Percentiles rank a stretch among this genome's conserved stretches.
phyloP scores from a whole-genome alignment of 2,888 invertebrate genomes.

The Calliphora vomitoria region DNA sequence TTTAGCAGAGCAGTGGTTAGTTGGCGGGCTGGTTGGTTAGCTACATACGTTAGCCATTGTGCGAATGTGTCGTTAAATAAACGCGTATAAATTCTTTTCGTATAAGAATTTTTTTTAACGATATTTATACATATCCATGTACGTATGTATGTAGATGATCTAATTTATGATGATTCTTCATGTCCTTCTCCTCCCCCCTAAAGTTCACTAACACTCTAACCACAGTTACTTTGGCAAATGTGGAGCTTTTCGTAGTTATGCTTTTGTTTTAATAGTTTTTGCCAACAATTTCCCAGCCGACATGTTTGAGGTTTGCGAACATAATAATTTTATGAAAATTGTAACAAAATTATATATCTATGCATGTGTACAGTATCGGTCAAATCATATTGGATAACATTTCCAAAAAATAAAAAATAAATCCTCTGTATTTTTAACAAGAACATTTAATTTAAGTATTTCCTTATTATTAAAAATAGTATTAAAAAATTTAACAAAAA shows the following conservation, averaged over 20 bases:
- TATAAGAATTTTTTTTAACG: constrained; percentile 14
- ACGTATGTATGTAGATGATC: neutral
- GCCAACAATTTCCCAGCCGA: constrained; percentile 56
- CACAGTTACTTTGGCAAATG: constrained; percentile 23
- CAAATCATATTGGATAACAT: too few relatives aligned
- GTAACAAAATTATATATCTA: constrained; percentile 17
- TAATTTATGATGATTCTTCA: constrained; percentile 34
- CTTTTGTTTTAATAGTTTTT: constrained; percentile 28
- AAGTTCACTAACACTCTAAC: neutral
- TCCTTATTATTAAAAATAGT: too few relatives aligned
- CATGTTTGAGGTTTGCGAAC: constrained; percentile 74
- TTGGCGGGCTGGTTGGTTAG: neutral
- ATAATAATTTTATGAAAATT: constrained; percentile 67
- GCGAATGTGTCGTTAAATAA: constrained; percentile 10
- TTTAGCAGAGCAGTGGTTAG: constrained; percentile 15
- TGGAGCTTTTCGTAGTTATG: neutral
- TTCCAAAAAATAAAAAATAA: too few relatives aligned
- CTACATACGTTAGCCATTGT: neutral
- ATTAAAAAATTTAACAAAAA: too few relatives aligned
- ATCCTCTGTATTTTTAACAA: too few relatives aligned
- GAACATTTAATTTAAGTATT: too few relatives aligned
- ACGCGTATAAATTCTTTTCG: constrained; percentile 19
- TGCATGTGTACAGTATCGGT: neutral
- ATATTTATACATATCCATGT: neutral
- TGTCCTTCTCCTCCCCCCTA: neutral